Base-by-base conservation (phyloP, 2,888 invertebrate genomes). In the Auanema freiburgensis region DNA sequence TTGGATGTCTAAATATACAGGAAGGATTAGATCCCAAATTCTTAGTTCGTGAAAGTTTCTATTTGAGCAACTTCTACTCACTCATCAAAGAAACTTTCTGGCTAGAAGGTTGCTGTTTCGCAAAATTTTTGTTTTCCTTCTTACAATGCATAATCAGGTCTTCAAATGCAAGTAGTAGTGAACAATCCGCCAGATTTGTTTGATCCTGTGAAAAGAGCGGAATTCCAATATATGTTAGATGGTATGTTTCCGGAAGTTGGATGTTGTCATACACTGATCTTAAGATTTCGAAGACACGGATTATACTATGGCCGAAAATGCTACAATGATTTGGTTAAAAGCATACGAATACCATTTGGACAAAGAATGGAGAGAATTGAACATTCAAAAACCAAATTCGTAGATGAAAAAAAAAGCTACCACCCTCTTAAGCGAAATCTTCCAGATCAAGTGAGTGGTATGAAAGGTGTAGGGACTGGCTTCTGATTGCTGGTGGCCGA, bases 81-180 rank as follows among this genome's bases (percentile, higher is more conserved):
- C 68, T 83, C 18, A 81, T 82, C 46, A 79, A 81, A 57, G 81
- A 82, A 54, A 82, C 82, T 8, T 80, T 82, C 60, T 82, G 82
- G 82, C 63, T 75, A 58, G 82, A 82, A 71, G 82, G 79, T 77
- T 12, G 51, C 11, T 44, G 11, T 66, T 23, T 21, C 33, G 14
- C 24, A 59, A 58, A 21, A 25, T n/a, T 8, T n/a, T 21, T 52
- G 21, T 52, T 16, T 52, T 51, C 11, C 18, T 11, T 11, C 11
- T n/a, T 21, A 24, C 21, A 52, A 21, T n/a, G n/a, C n/a, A 23
- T n/a, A 24, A 16, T 51, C 43, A 79, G 79, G 81, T 18, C 76
- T 82, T n/a, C 82, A 82, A 63, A 75, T 82, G 76, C 82, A 82
- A 70, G 78, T 82, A 12, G 81, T 83, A 3, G 77, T 82, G 42